Evolutionary conservation across 2,113 vertebrate species (phyloP).

Genomic region (Hippocampus zosterae): DNA sequence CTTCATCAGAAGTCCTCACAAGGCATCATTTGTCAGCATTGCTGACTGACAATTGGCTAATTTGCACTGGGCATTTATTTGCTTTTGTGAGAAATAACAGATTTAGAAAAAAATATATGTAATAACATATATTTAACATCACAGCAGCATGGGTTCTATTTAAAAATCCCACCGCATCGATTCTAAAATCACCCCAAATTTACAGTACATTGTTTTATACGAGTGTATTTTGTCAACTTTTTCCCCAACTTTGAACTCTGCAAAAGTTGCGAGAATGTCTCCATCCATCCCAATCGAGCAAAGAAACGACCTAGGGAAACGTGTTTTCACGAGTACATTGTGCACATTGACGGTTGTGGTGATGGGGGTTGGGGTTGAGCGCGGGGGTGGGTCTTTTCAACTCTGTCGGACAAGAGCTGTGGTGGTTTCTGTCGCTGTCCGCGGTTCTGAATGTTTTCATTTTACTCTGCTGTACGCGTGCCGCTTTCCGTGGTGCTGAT

Average conservation of each 20-base stretch:
- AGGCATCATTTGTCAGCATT: too few species aligned
- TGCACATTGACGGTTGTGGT: neutral
- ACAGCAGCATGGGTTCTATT: too few species aligned
- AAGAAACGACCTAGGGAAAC: too few species aligned
- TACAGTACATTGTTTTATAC: too few species aligned
- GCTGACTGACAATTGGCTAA: too few species aligned
- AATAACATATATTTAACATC: too few species aligned
- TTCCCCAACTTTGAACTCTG: neutral
- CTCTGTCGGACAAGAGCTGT: neutral
- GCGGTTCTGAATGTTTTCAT: neutral
- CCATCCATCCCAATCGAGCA: neutral
- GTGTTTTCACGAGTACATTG: neutral
- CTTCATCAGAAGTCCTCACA: too few species aligned
- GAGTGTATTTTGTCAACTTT: neutral
- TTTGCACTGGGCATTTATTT: too few species aligned
- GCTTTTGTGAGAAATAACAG: too few species aligned
- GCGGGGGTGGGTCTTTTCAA: neutral
- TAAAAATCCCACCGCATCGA: too few species aligned
- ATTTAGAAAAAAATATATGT: too few species aligned
- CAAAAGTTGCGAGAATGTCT: neutral
- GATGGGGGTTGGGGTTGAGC: neutral
- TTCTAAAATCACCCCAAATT: too few species aligned
- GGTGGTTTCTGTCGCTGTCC: neutral
- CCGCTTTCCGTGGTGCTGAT: slow-evolving; percentile 69
- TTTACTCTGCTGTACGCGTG: slow-evolving; percentile 6